phyloP scores from a whole-genome alignment of 1,140 invertebrate species.

The Schlechtendalia chinensis region DNA sequence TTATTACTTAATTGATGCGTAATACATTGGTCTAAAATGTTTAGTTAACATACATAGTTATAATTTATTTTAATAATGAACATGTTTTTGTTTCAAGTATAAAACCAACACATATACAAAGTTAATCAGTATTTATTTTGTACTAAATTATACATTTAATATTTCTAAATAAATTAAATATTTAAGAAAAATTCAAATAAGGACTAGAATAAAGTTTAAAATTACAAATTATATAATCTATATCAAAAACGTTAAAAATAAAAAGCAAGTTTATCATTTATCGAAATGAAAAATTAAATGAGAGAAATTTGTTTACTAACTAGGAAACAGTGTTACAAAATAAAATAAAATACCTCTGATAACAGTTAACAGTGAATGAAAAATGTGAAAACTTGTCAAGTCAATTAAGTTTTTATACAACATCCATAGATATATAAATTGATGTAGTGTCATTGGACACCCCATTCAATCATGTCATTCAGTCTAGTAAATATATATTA shows the following conservation, averaged over 20 bases:
- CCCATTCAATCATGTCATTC: no score
- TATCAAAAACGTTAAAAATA: not conserved
- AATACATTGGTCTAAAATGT: constrained; percentile 14
- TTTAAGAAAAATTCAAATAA: not conserved
- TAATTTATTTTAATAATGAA: not conserved
- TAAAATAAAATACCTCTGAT: constrained; percentile 18
- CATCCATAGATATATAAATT: no score
- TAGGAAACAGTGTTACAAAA: constrained; percentile 5
- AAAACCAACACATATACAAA: not conserved
- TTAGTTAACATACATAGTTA: not conserved
- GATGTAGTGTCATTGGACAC: no score
- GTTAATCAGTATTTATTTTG: no score
- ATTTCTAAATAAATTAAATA: not conserved
- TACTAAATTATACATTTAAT: not conserved
- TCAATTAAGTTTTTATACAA: no score
- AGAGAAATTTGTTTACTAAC: constrained; percentile 14
- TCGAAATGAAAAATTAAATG: not conserved
- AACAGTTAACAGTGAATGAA: not conserved
- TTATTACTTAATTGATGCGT: constrained; percentile 3
- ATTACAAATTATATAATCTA: not conserved
- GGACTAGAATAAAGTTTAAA: not conserved
- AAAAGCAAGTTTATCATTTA: not conserved
- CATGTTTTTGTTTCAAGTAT: not conserved
- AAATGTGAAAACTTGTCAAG: no score
- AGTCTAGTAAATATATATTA: no score